Conservation (phyloP, 2,797 vertebrate genomes). For the Xyrichtys novacula region DNA sequence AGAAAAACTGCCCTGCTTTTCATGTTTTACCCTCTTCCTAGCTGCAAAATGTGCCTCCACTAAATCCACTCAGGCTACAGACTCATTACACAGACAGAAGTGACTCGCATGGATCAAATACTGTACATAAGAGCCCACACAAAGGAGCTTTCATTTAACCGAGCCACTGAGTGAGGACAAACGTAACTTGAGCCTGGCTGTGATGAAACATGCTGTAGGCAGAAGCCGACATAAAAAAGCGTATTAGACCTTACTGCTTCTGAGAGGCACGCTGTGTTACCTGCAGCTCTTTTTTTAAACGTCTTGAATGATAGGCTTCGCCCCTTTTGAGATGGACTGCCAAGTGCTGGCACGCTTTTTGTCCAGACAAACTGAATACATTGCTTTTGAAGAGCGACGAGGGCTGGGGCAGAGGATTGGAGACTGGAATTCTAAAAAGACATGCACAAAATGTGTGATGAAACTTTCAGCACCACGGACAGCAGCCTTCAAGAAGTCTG, state of each 20-base stretch:
- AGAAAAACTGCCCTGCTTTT: not conserved
- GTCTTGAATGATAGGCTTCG: slow-evolving; percentile 72
- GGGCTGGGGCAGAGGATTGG: slow-evolving; percentile 48
- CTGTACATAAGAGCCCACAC: slow-evolving; percentile 56
- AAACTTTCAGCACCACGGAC: slow-evolving; percentile 86
- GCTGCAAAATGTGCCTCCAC: slow-evolving; percentile 15
- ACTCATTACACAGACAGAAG: slow-evolving; percentile 62
- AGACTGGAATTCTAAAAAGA: slow-evolving; percentile 63
- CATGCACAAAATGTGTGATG: slow-evolving; percentile 71
- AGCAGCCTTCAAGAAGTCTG: slow-evolving; percentile 64
- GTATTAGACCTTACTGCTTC: slow-evolving; percentile 72
- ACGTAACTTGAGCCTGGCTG: slow-evolving; percentile 65
- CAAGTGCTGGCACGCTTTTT: slow-evolving; percentile 68
- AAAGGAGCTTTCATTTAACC: slow-evolving; percentile 70
- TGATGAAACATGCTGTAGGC: slow-evolving; percentile 72
- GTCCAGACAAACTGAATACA: slow-evolving; percentile 76
- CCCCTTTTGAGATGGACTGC: slow-evolving; percentile 54
- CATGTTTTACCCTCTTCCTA: not conserved
- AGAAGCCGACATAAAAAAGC: slow-evolving; percentile 54
- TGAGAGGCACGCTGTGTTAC: slow-evolving; percentile 62
- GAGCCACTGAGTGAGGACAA: slow-evolving; percentile 59
- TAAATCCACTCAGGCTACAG: slow-evolving; percentile 28
- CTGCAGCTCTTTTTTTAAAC: slow-evolving; percentile 67
- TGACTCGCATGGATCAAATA: slow-evolving; percentile 60
- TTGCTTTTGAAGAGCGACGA: slow-evolving; percentile 73